A percentile compares a stretch with the other conserved stretches of the same genome.
Conservation (phyloP, 2,113 vertebrate species). For the Mus spicilegus region DNA sequence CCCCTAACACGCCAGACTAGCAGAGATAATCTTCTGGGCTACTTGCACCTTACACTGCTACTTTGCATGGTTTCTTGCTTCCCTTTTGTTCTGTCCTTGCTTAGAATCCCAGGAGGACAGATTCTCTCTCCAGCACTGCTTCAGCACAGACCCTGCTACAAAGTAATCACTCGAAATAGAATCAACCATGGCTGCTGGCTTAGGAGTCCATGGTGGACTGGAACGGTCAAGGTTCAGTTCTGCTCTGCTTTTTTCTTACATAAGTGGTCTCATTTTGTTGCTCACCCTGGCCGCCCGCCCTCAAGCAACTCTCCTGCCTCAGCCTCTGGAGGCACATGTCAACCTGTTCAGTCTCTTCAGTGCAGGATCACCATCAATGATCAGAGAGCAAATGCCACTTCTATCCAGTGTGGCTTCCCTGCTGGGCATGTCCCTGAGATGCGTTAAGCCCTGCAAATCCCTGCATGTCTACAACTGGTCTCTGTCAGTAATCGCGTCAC, state of each 20-base stretch:
- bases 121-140: background rate
- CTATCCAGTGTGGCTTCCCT: background rate
- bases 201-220: background rate
- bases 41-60: background rate
- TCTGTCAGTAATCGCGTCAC: background rate
- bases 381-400: background rate
- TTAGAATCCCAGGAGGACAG: constrained; percentile 20
- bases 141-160: background rate
- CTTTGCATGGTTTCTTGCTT: background rate
- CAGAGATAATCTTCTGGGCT: background rate
- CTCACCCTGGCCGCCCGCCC: background rate
- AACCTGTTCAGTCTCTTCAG: background rate
- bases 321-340: background rate
- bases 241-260: background rate
- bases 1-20: background rate
- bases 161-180: constrained; percentile 25
- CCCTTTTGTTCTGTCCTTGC: background rate
- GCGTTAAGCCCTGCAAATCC: background rate
- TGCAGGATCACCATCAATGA: background rate
- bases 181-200: background rate
- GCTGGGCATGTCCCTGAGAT: background rate
- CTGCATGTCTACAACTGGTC: background rate
- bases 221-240: background rate
- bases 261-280: background rate
- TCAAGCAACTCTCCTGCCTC: background rate